These are phyloP conservation scores for Paracanthobrama guichenoti DNA, from an alignment of 2,113 vertebrate genomes.

Conservation along the genomic window DNA sequence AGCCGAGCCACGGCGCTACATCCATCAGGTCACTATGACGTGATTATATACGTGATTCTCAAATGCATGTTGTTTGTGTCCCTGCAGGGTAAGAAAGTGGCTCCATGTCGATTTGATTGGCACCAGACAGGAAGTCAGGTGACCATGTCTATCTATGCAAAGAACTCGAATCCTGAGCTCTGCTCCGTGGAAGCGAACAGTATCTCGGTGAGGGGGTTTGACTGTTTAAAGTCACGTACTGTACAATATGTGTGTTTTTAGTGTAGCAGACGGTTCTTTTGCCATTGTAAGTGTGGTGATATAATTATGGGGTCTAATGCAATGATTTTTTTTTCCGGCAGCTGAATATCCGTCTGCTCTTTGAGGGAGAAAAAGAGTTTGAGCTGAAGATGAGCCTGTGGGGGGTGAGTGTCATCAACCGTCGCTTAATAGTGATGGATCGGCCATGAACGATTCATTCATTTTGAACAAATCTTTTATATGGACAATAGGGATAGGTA, in stretches of 20 bases:
- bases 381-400: conserved; percentile 88
- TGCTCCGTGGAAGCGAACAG: conserved; percentile 90
- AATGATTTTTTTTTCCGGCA: conserved; percentile 57
- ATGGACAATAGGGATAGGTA: too few species aligned
- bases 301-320: background rate
- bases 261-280: background rate
- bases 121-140: conserved; percentile 94
- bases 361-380: conserved; percentile 95
- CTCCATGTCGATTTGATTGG: conserved; percentile 95
- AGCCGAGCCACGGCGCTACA: background rate
- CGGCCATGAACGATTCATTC: too few species aligned
- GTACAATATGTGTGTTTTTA: background rate
- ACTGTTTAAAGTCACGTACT: background rate
- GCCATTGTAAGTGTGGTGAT: background rate
- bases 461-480: too few species aligned
- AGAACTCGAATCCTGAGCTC: conserved; percentile 87
- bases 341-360: conserved; percentile 89
- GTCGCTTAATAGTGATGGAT: too few species aligned
- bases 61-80: background rate
- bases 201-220: conserved; percentile 74
- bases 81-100: conserved; percentile 84
- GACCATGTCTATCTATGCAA: conserved; percentile 94
- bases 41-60: background rate
- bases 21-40: background rate
- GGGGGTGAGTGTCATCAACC: conserved; percentile 82